phyloP scores from a whole-genome alignment of 2,888 invertebrate species.

The Ormyrus pomaceus region DNA sequence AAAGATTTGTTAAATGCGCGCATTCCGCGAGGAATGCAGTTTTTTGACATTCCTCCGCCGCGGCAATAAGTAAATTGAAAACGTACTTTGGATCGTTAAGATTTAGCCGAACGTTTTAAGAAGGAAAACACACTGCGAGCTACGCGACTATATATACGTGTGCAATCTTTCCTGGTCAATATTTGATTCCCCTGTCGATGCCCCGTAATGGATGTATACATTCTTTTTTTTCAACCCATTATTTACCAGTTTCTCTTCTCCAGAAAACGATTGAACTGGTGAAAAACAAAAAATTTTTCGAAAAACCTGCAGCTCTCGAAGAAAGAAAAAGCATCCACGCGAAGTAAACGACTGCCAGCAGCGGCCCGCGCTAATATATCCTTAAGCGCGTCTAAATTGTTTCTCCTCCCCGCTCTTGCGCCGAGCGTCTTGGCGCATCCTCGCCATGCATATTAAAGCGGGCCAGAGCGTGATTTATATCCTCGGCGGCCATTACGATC shows the following conservation, averaged over 20 bases:
- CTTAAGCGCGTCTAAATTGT: slow-evolving; percentile 26
- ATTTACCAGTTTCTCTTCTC: background rate
- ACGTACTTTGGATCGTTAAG: background rate
- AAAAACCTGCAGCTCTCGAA: background rate
- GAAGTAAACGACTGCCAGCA: too few relatives aligned
- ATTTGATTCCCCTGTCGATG: slow-evolving; percentile 18
- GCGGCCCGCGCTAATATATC: too few relatives aligned
- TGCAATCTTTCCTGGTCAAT: slow-evolving; percentile 29
- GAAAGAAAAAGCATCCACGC: background rate
- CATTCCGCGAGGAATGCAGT: too few relatives aligned
- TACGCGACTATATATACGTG: background rate
- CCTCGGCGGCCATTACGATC: slow-evolving; percentile 61
- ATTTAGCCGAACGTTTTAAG: slow-evolving; percentile 32
- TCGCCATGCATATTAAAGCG: slow-evolving; percentile 64
- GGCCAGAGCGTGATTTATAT: slow-evolving; percentile 62
- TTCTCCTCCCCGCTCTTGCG: slow-evolving; percentile 51
- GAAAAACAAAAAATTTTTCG: background rate
- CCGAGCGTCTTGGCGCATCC: slow-evolving; percentile 60
- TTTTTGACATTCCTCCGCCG: too few relatives aligned
- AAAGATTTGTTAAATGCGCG: slow-evolving; percentile 9
- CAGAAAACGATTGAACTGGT: background rate
- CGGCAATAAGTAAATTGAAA: too few relatives aligned
- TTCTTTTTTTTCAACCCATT: too few relatives aligned
- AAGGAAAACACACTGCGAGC: slow-evolving; percentile 24
- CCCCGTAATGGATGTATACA: too few relatives aligned